Base-by-base conservation (phyloP, 2,797 vertebrate species). In the Enoplosus armatus region DNA sequence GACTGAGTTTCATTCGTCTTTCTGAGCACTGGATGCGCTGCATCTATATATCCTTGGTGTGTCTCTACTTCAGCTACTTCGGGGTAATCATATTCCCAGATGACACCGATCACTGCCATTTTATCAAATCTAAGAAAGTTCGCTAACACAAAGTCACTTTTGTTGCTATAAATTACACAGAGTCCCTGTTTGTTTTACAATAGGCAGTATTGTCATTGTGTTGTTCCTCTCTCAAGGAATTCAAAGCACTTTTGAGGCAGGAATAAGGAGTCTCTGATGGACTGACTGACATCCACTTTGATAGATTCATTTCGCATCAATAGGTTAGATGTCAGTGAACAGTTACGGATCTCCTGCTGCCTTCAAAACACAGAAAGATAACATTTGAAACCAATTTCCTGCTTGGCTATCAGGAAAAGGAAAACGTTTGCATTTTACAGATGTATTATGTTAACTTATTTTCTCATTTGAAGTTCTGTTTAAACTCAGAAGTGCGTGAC, bases 61-160 rank as follows among this genome's bases (percentile, higher is more conserved):
- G 64, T 80, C 60, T 39, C 35, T 60, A 68, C 45, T 72, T 76
- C 39, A 58, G 67, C 55, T 61, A 48, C 82, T 85, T 83, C 59
- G 33, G 20, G 11, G 15, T 67, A 79, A 72, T 85, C 77, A 50
- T 35, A 75, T 70, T 77, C n/a, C 39, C 29, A 60, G 11, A 35
- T 39, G 20, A 72, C 43, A 59, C 26, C 51, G 31, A 75, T 87
- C 27, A 39, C 15, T 20, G 3, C 43, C 16, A 24, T 83, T 78
- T 83, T 45, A 70, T 81, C 39, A 60, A 75, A 68, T 12, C 24
- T 29, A 74, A 64, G 71, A 59, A 47, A 66, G 48, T 29, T 80
- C 6, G 9, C 24, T n/a, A 20, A n/a, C 11, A 64, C 5, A 24
- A 48, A 63, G 37, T 47, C 8, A 7, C 14, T 26, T 76, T 71